phyloP scores from a whole-genome alignment of 2,888 invertebrate genomes.

The Cephonodes hylas region DNA sequence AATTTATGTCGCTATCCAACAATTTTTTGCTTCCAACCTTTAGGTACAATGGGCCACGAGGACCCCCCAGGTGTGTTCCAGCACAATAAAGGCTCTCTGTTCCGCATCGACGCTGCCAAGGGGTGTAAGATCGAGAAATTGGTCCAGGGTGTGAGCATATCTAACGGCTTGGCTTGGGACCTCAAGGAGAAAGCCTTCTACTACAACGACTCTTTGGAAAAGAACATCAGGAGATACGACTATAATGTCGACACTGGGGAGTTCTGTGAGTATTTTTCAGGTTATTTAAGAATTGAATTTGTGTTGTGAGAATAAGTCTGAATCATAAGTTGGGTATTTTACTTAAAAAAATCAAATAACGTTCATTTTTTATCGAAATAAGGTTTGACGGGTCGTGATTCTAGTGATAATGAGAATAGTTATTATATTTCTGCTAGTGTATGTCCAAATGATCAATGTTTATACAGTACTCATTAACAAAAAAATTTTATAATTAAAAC shows the following conservation, averaged over 20 bases:
- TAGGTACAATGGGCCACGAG: constrained; percentile 80
- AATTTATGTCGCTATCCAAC: too few species aligned
- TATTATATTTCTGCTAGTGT: too few species aligned
- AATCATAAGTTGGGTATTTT: too few species aligned
- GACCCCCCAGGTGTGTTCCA: constrained; percentile 60
- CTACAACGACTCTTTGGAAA: constrained; percentile 86
- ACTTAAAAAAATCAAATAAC: too few species aligned
- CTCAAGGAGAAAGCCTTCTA: constrained; percentile 84
- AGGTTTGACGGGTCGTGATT: too few species aligned
- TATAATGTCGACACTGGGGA: constrained; percentile 85
- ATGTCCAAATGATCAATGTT: too few species aligned
- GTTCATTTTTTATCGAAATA: too few species aligned
- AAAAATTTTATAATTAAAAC: too few species aligned
- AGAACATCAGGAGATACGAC: constrained; percentile 85
- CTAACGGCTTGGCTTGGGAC: constrained; percentile 92
- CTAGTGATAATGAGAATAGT: too few species aligned
- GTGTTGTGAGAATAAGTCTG: too few species aligned
- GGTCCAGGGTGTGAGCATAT: constrained; percentile 74
- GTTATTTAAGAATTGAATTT: neutral
- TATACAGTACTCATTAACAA: too few species aligned
- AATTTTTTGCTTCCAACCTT: neutral
- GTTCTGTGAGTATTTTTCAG: constrained; percentile 75
- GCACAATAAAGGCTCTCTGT: constrained; percentile 68
- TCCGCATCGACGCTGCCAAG: constrained; percentile 46
- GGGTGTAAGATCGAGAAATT: constrained; percentile 41